Evolutionary conservation across 2,888 invertebrate species (phyloP), one percentile per base, ranked within the genome.

Genomic region (Drosophila silvestris): DNA sequence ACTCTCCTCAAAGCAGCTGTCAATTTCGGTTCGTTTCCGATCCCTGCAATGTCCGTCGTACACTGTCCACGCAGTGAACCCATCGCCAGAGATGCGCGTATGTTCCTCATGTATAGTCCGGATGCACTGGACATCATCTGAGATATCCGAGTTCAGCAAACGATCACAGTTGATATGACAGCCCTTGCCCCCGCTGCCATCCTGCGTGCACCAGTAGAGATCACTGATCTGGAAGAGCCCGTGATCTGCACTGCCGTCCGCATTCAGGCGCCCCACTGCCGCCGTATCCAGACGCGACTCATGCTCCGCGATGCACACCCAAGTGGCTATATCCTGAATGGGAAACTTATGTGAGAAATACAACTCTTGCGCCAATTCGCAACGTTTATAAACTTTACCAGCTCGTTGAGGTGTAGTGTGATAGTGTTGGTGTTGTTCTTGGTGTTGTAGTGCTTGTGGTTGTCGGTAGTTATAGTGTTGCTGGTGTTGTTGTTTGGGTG

Each of bases 151-250:
- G 86, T 97, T 95, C 53, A 95, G 94, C 19, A 97, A 93, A 0
- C 94, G 94, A 1, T 94, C 91, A 91, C 96, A 96, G 0, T 95
- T 92, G 4, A 95, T 90, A 22, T 95, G 95, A 90, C 96, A 96
- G 0, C 94, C 96, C 82, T 95, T 95, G 12, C 93, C 93, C 2
- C 92, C 93, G 7, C 66, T 71, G 2, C 92, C 92, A 32, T 94
- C 94, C n/a, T 85, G 83, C n/a, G 93, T 93, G 90, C 96, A 96
- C 96, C 96, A 96, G 91, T 94, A 96, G 60, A 95, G 93, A 91
- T 96, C 95, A 91, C 96, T 96, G 81, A 97, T 96, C 93, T 97
- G 96, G 89, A 96, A 95, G 51, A 96, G 91, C 14, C 96, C 96
- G 91, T 96, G 96, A 93, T 96, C 96, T 4, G 95, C 95, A 83